Base-by-base conservation (phyloP, 2,888 invertebrate species). In the Torymus tubicola region DNA sequence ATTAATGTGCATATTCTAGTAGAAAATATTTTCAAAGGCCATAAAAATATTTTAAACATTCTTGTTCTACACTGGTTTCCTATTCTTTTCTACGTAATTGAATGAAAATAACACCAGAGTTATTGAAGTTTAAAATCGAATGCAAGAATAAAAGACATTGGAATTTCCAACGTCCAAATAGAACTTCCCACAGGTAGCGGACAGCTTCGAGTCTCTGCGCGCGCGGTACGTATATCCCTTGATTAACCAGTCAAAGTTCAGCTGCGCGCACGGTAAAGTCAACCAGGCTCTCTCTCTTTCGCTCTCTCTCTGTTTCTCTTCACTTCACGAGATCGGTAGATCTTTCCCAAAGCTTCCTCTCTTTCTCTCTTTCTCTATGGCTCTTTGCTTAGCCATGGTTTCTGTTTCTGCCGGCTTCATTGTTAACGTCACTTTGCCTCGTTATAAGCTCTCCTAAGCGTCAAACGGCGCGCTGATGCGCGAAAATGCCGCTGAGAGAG, bases 351-450 rank as follows among this genome's bases (percentile, higher is more conserved):
- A 21, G 61, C 13, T 52, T 5, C 16, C 21, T 21, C 50, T 14
- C 11, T 24, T 50, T 14, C 14, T 18, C 31, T 21, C 12, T n/a
- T n/a, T n/a, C n/a, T n/a, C n/a, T n/a, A n/a, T n/a, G n/a, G n/a
- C n/a, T n/a, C n/a, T n/a, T n/a, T 11, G 14, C 31, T 8, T 31
- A 8, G 8, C 31, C 31, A 8, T 31, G 4, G 16, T 14, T 53
- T 21, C 10, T 42, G n/a, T 8, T 10, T 13, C 69, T n/a, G 58
- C 5, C 10, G 55, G 42, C 53, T 60, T 81, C 81, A 81, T 75
- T 81, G 78, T 78, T 78, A 78, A 75, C 75, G 81, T 72, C 78
- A 74, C 78, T 74, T 81, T 81, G 74, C 55, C 78, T 81, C 81
- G 81, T 81, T 81, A 73, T 60, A 74, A 71, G 77, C 70, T 21